Base-by-base conservation (phyloP, 2,797 vertebrate genomes). In the Molothrus aeneus region DNA sequence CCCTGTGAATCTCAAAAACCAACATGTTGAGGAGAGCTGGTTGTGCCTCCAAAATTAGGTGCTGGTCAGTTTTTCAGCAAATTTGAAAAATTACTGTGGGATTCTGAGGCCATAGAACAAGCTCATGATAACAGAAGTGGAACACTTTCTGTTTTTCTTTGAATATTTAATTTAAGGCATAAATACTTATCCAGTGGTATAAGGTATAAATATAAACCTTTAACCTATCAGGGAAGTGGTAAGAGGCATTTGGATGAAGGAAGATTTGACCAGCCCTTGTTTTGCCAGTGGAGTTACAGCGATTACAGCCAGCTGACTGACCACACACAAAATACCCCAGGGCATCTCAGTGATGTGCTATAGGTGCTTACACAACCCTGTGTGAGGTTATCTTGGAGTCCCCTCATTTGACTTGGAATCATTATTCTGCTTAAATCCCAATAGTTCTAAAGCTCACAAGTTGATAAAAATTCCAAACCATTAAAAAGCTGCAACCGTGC, bases 261-360 rank as follows among this genome's bases (percentile, higher is more conserved):
- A 68, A n/a, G 28, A 57, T 22, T 22, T 54, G 40, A 29, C 32
- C 26, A 53, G 40, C 17, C 18, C 14, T n/a, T 73, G 1, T 80
- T 87, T 83, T 34, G n/a, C 36, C 57, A 36, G 21, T 11, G 17
- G 6, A 64, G 26, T 26, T 28, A 24, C 3, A 19, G 15, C 4
- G 32, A 32, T 48, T 26, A 10, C 14, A 69, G 21, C 8, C 42
- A 31, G 54, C 25, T 54, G 19, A 11, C 26, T 43, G 43, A 77
- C 12, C 38, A 42, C 21, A 5, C 3, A 1, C 25, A 38, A 24
- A 31, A 0, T 3, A 17, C 19, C 1, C 0, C 26, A 29, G 15
- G 10, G 9, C 32, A 50, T 57, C 47, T 38, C 28, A 25, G 21
- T 6, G 2, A 1, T 47, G 17, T 11, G 6, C 17, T 48, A 10